Conservation (phyloP, 2,797 vertebrate species). For the Pangasius sanitwongsei region DNA sequence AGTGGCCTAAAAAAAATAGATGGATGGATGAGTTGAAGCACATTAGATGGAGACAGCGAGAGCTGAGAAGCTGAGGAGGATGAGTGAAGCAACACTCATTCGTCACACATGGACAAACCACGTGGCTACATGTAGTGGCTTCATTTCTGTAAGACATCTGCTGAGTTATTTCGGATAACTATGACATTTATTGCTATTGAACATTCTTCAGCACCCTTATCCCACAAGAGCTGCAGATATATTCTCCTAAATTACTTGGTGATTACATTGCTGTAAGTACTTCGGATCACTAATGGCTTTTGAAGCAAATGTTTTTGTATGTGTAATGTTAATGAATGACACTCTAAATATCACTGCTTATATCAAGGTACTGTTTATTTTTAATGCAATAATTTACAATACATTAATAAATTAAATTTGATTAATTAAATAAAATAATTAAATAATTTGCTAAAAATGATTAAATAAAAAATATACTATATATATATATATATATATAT, state of each 20-base stretch:
- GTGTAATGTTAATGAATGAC: neutral
- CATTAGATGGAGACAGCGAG: conserved; percentile 37
- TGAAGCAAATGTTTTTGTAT: neutral
- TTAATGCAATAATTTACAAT: neutral
- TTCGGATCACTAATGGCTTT: neutral
- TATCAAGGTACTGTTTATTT: neutral
- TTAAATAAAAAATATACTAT: too few relatives aligned
- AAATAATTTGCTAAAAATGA: too few relatives aligned
- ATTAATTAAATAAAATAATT: too few relatives aligned
- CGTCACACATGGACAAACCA: conserved; percentile 50
- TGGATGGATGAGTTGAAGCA: conserved; percentile 38
- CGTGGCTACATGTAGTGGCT: conserved; percentile 43
- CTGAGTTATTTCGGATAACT: conserved; percentile 50
- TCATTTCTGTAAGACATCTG: conserved; percentile 54
- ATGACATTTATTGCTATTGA: conserved; percentile 43
- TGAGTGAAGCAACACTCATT: conserved; percentile 24
- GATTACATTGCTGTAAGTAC: neutral
- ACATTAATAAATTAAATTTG: neutral
- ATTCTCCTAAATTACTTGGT: neutral
- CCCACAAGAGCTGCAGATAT: neutral
- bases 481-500: too few relatives aligned
- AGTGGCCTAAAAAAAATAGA: conserved; percentile 44
- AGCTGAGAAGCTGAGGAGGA: conserved; percentile 15
- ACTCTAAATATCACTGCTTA: neutral
- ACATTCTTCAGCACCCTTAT: conserved; percentile 14